Evolutionary conservation across 2,113 vertebrate species (phyloP).

Genomic region (Lota lota): DNA sequence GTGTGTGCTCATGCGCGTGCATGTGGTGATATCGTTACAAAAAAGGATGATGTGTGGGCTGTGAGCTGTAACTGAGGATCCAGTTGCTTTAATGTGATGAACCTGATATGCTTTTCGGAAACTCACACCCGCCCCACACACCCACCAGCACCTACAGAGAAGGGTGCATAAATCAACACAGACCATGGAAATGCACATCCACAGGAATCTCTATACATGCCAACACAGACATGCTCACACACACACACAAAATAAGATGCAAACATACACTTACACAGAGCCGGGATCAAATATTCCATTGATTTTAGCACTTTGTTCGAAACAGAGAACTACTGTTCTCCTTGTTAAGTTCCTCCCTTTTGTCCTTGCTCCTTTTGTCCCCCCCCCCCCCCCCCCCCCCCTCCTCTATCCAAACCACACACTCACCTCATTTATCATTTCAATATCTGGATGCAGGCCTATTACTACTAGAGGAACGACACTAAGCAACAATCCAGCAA

Average conservation of each 20-base stretch:
- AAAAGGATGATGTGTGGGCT: conserved; percentile 57
- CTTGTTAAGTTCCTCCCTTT: not conserved
- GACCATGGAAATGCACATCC: too few species aligned
- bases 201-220: too few species aligned
- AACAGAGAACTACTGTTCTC: conserved; percentile 9
- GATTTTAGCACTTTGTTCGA: conserved; percentile 48
- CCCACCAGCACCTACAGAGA: conserved; percentile 35
- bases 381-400: not conserved
- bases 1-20: conserved; percentile 28
- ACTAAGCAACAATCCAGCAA: too few species aligned
- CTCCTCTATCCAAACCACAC: not conserved
- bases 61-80: conserved; percentile 61
- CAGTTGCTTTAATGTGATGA: conserved; percentile 67
- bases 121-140: conserved; percentile 29
- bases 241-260: conserved; percentile 30
- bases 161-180: too few species aligned
- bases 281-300: conserved; percentile 54
- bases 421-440: not conserved
- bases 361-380: not conserved
- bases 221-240: conserved; percentile 6
- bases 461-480: too few species aligned
- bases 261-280: conserved; percentile 15
- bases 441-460: too few species aligned
- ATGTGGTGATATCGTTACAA: conserved; percentile 52
- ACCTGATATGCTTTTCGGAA: conserved; percentile 62